Evolutionary conservation across 1,140 invertebrate genomes (phyloP), one percentile per base, ranked within the genome.

Genomic region (Cyclargus thomasi): DNA sequence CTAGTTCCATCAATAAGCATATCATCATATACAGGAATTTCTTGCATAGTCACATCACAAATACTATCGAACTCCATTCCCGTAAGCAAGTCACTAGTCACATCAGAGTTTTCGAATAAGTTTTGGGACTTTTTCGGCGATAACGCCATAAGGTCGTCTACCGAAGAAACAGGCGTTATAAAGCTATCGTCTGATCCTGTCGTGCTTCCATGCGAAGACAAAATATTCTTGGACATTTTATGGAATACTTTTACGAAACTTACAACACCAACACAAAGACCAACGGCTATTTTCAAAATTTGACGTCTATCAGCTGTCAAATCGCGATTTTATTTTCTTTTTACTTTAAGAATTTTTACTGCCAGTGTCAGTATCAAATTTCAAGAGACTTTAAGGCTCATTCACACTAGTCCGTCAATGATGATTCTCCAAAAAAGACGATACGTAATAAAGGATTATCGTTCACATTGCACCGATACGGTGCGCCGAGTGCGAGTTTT

Each of bases 21-120:
- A 67, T 86, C 81, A 57, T 88, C 83, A 57, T 77, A 77, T n/a
- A 71, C 59, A 0, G 77, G 86, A 2, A 85, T 66, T 73, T 87
- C 86, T 72, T 81, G 79, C 87, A 88, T 87, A 17, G 87, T 88
- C 7, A 86, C 78, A 70, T 89, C 86, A 70, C 85, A 85, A 59
- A 86, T 82, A 74, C 81, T 85, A 63, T 85, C 80, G 53, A 82
- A 83, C 6, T 88, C 82, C 17, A 72, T 65, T 8, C 85, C 85
- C n/a, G 84, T 88, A 8, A 89, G 79, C 7, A 85, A 70, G 68
- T 89, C 86, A 36, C 76, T 82, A 0, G 83, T 85, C 21, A 80
- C 68, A 62, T 88, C 74, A 17, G 70, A 63, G 2, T 76, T 68
- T 22, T 82, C 77, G 8, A 64, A 64, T 8, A 77, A 16, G 36